These are phyloP conservation scores for Malurus leucopterus DNA, from an alignment of 2,797 vertebrate genomes.

Conservation along the genomic window DNA sequence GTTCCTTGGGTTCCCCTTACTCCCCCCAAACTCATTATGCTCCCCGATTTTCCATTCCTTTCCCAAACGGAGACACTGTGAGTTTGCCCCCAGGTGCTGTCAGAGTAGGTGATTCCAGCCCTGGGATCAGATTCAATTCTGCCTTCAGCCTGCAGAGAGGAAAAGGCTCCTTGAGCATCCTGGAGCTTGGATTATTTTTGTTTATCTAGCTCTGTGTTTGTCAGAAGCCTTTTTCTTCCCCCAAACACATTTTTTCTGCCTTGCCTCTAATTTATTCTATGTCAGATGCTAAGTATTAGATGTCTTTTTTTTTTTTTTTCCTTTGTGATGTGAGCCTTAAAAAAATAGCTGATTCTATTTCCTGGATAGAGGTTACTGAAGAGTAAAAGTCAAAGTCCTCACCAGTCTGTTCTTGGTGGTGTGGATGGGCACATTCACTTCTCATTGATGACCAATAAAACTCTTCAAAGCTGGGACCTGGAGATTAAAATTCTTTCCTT, in stretches of 20 bases:
- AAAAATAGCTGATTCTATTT: neutral
- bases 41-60: neutral
- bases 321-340: neutral
- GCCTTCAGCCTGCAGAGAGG: neutral
- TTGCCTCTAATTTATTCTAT: neutral
- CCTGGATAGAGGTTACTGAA: neutral
- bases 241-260: neutral
- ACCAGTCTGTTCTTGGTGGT: neutral
- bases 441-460: neutral
- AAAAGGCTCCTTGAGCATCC: neutral
- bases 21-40: no score
- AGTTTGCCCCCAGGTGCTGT: neutral
- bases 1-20: no score
- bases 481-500: neutral
- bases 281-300: neutral
- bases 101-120: neutral
- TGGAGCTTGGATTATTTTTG: neutral
- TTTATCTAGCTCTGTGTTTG: neutral
- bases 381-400: neutral
- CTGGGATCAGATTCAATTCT: neutral
- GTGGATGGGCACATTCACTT: neutral
- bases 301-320: neutral
- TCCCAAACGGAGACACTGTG: neutral
- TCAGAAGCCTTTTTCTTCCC: neutral
- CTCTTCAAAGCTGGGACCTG: neutral